Evolutionary conservation across 1,140 invertebrate genomes (phyloP), one percentile per base, ranked within the genome.

Genomic region (Zophobas morio): DNA sequence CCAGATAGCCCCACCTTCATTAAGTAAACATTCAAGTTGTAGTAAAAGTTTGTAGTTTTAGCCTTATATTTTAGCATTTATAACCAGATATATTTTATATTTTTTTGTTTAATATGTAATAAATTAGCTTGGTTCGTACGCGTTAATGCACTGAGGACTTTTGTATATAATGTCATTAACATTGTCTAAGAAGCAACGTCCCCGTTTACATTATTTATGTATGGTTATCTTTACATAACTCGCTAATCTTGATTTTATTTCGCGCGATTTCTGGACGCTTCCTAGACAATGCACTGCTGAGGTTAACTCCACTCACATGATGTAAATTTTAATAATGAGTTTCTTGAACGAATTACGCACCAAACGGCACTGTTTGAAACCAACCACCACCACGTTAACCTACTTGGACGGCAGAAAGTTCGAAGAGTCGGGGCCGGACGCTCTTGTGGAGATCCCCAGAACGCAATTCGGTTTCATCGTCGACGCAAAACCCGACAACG

Each of bases 401-500:
- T 86, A 87, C 57, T 81, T 85, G 6, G 89, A 91, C 80, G 93
- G 93, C 2, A 86, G 86, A 37, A 87, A 87, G 72, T 90, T 87
- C 80, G 72, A 88, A 34, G 89, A 91, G 80, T 88, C 85, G 81
- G 88, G 53, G 2, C 2, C 53, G 35, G 53, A 54, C 33, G 33
- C 2, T 32, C 20, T 20, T 20, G 20, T 20, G 20, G 20, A 83
- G 77, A 74, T 88, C 53, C 78, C 86, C n/a, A 79, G 85, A 1
- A 83, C 79, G 60, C 79, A 75, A n/a, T 88, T 88, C 79, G 94
- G 95, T 20, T 97, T 94, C 86, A 90, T 97, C 0, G 89, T 96
- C 0, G 96, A 97, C 82, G 90, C 89, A 0, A 94, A 94, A 86
- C 96, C 96, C 0, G 96, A 97, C 84, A 87, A 94, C 54, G 87